Evolutionary conservation across 2,113 vertebrate genomes (phyloP), one percentile per base, ranked within the genome.

Genomic region (Mungos mungo): DNA sequence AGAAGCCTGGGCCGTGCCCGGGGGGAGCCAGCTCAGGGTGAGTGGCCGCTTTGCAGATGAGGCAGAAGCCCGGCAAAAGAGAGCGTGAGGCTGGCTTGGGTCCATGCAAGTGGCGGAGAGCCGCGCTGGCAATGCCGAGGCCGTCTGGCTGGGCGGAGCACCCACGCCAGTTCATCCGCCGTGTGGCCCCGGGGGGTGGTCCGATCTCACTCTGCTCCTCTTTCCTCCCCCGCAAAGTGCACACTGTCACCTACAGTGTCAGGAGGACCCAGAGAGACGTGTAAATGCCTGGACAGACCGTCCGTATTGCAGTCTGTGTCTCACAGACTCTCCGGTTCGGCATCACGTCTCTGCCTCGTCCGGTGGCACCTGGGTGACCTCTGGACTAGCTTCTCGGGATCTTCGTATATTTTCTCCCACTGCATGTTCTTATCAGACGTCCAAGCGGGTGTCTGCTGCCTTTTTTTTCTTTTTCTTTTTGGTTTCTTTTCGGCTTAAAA

Each of bases 101-200:
- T 45, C 38, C 60, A 27, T 4, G 16, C 0, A 1, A 38, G 41
- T 0, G 8, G 9, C 33, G 45, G 69, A 7, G 3, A 16, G 27
- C 31, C 2, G 18, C 0, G 1, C 47, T 19, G 15, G 8, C 29
- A 41, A 9, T 0, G 0, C 25, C 5, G 65, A 5, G 7, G 9
- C 14, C 0, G 6, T 2, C 52, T 5, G 38, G 6, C 66, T 14
- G 3, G 23, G 21, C 5, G 25, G 19, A 0, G 6, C 23, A 12
- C 33, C 11, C 31, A 4, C 2, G 14, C 16, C 35, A 6, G 16
- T 23, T 18, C 4, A 18, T 2, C 33, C 6, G n/a, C 19, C 2
- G 4, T 1, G 47, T 47, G 38, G 6, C 1, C 12, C 65, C 5
- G 38, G 19, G 1, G 18, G 19, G 0, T 71, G 63, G 27, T 16